Percentiles rank a stretch among this genome's conserved stretches.
Conservation (phyloP, 2,797 vertebrate genomes). For the Moxostoma hubbsi region DNA sequence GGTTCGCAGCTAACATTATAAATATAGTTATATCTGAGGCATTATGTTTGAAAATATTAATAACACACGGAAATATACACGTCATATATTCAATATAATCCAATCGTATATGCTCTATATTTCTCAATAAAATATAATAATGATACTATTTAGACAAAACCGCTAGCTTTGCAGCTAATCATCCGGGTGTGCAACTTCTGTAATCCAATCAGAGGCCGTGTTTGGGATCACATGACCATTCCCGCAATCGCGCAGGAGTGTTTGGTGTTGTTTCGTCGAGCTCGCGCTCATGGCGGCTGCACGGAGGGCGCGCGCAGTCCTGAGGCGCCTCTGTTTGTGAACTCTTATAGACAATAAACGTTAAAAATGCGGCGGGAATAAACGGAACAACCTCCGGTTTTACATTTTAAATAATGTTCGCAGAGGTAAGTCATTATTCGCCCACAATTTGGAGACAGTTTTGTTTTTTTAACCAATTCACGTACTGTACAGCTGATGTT, state of each 20-base stretch:
- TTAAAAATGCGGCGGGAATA: constrained; percentile 79
- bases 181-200: background rate
- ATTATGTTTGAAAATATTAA: background rate
- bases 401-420: constrained; percentile 79
- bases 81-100: background rate
- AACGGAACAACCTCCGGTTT: constrained; percentile 63
- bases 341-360: constrained; percentile 59
- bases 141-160: no score
- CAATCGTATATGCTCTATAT: background rate
- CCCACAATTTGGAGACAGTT: no score
- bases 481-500: constrained; percentile 59
- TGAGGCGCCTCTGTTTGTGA: constrained; percentile 74
- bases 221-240: background rate
- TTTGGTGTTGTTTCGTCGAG: background rate
- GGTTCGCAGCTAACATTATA: background rate
- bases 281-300: constrained; percentile 44
- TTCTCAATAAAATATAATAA: background rate
- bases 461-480: constrained; percentile 61
- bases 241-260: background rate
- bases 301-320: constrained; percentile 73
- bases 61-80: background rate
- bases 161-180: background rate
- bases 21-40: background rate
- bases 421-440: constrained; percentile 75
- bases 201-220: constrained; percentile 9